Evolutionary conservation across 1,140 invertebrate genomes (phyloP).

Genomic region (fruit fly (Drosophila melanogaster)): DNA sequence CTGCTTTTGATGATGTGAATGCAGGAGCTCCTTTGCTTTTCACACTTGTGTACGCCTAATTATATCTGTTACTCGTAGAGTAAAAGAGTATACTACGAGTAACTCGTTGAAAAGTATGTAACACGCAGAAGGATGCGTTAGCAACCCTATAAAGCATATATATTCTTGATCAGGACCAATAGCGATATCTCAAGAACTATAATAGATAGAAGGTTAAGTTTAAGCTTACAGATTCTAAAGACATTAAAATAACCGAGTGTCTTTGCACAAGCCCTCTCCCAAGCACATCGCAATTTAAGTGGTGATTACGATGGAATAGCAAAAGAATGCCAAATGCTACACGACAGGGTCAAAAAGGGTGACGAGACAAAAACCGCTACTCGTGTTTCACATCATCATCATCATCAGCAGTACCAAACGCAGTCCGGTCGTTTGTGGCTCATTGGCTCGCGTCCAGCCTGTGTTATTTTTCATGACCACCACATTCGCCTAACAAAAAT

Average conservation of each 20-base stretch:
- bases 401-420: slow-evolving; percentile 23
- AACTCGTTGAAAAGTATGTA: no score
- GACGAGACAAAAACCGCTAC: slow-evolving; percentile 67
- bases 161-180: no score
- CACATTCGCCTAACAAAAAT: slow-evolving; percentile 58
- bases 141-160: no score
- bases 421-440: slow-evolving; percentile 78
- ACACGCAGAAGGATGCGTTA: no score
- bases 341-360: slow-evolving; percentile 57
- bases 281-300: slow-evolving; percentile 28
- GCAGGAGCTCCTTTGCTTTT: neutral
- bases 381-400: slow-evolving; percentile 3
- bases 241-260: no score
- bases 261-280: neutral
- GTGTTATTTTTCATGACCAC: slow-evolving; percentile 72
- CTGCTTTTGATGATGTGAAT: slow-evolving; percentile 29
- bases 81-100: no score
- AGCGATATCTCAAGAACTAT: no score
- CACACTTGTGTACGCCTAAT: neutral
- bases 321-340: slow-evolving; percentile 49
- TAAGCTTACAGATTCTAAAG: no score
- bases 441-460: slow-evolving; percentile 63
- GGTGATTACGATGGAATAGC: slow-evolving; percentile 11
- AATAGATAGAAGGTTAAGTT: no score
- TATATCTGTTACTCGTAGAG: neutral